A percentile compares a stretch with the other conserved stretches of the same genome.
phyloP scores from a whole-genome alignment of 1,140 invertebrate species.

The Saccostrea cuccullata region DNA sequence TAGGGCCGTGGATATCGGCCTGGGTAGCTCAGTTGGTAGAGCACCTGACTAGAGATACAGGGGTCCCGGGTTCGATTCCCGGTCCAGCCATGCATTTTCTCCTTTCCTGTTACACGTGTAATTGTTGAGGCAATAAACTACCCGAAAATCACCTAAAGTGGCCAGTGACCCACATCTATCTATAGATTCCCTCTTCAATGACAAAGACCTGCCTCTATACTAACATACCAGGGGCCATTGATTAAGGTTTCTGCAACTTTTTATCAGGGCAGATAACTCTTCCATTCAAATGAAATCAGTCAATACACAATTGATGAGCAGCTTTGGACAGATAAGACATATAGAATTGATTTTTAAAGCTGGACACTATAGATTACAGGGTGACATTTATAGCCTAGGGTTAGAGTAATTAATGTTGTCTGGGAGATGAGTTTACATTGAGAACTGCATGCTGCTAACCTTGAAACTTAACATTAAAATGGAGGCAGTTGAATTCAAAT shows the following conservation, averaged over 20 bases:
- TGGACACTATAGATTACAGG: neutral
- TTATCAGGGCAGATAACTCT: neutral
- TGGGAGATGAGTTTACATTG: no score
- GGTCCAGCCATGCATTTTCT: no score
- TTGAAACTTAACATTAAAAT: no score
- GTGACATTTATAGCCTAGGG: neutral
- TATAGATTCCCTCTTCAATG: neutral
- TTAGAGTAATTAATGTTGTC: no score
- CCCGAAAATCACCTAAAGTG: neutral
- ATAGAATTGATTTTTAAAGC: neutral
- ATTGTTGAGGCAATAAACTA: slow-evolving; percentile 12
- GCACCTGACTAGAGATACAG: no score
- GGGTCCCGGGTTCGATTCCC: no score
- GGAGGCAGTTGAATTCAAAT: no score
- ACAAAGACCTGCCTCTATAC: neutral
- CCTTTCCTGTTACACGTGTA: no score
- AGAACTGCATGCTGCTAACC: no score
- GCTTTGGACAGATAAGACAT: neutral
- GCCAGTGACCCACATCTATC: neutral
- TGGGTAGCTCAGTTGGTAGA: no score
- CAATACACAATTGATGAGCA: neutral
- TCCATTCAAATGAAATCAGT: neutral
- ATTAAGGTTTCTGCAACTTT: neutral
- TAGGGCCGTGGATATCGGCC: no score
- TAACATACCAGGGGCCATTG: neutral